Evolutionary conservation across 2,888 invertebrate genomes (phyloP).

Genomic region (Ennomos quercinarius): DNA sequence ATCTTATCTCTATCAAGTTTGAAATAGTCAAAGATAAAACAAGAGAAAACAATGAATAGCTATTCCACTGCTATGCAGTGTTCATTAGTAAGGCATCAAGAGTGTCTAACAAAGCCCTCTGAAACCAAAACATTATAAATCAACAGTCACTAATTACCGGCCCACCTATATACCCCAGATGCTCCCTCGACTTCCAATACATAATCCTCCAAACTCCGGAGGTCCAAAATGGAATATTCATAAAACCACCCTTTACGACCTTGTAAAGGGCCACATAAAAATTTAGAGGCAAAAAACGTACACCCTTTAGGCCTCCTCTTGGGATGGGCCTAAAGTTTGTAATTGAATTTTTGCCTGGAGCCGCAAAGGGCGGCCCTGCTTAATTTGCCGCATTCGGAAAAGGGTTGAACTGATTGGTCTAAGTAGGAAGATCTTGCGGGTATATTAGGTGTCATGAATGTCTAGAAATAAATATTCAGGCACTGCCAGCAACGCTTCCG

Average conservation of each 20-base stretch:
- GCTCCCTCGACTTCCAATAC: constrained; percentile 59
- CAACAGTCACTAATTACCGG: constrained; percentile 51
- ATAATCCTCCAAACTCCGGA: constrained; percentile 63
- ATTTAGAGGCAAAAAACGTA: constrained; percentile 77
- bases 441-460: no score
- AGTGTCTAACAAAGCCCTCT: no score
- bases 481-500: no score
- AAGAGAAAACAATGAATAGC: no score
- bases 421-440: constrained; percentile 39
- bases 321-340: constrained; percentile 81
- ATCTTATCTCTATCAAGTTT: no score
- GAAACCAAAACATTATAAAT: constrained; percentile 35
- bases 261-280: constrained; percentile 83
- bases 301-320: constrained; percentile 79
- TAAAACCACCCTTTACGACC: constrained; percentile 81
- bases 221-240: constrained; percentile 81
- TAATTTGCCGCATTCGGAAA: constrained; percentile 79
- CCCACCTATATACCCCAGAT: constrained; percentile 41
- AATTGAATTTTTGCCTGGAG: constrained; percentile 85
- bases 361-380: constrained; percentile 82
- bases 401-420: constrained; percentile 64
- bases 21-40: no score
- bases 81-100: no score
- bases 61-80: no score
- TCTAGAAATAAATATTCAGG: no score